These are phyloP conservation scores for Clavelina lepadiformis DNA, from an alignment of 23 tunicate species.

Conservation along the genomic window DNA sequence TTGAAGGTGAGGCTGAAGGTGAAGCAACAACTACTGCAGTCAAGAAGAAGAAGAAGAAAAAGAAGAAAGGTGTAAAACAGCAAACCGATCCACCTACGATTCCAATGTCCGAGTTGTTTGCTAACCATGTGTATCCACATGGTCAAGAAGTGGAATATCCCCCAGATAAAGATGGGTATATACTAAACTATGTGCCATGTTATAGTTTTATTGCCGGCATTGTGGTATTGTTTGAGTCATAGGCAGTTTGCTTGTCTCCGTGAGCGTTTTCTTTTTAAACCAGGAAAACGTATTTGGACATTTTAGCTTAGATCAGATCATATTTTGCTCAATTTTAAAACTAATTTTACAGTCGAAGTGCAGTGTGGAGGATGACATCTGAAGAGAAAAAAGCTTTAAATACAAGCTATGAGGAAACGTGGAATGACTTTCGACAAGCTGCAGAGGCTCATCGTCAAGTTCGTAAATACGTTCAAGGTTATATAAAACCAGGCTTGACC, in stretches of 20 bases:
- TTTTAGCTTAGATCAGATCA: too few species aligned
- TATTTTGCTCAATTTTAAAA: background rate
- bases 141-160: constrained; percentile 96
- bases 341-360: constrained; percentile 46
- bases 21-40: constrained; percentile 18
- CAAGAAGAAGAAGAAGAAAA: constrained; percentile 63
- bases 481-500: constrained; percentile 88
- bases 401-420: constrained; percentile 81
- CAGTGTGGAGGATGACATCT: constrained; percentile 80
- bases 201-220: too few species aligned
- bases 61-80: constrained; percentile 38
- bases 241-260: too few species aligned
- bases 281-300: too few species aligned
- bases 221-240: too few species aligned
- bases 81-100: constrained; percentile 97
- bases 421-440: constrained; percentile 96
- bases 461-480: constrained; percentile 82
- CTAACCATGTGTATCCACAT: constrained; percentile 53
- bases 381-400: constrained; percentile 83
- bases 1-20: constrained; percentile 7
- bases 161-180: constrained; percentile 83
- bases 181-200: too few species aligned
- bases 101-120: constrained; percentile 74
- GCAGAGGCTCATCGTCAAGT: constrained; percentile 98
- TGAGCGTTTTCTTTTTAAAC: too few species aligned